phyloP scores from a whole-genome alignment of 2,113 vertebrate genomes.

The Catharus bicknelli region DNA sequence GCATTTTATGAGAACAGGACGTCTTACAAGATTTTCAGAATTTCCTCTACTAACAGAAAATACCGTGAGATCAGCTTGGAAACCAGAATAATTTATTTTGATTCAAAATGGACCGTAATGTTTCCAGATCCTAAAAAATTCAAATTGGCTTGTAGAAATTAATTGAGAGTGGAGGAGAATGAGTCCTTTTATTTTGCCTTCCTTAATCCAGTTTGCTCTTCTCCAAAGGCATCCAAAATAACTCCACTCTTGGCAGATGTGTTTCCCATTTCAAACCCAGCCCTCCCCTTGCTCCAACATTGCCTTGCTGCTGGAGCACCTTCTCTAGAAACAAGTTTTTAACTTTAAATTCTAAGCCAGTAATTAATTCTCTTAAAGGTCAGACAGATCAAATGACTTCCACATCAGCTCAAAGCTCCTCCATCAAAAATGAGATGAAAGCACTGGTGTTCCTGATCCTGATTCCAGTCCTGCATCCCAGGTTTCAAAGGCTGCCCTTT shows the following conservation, averaged over 20 bases:
- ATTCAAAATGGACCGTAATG: background rate
- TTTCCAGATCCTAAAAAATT: conserved; percentile 16
- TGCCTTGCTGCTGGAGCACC: background rate
- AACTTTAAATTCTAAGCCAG: conserved; percentile 24
- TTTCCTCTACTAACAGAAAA: conserved; percentile 57
- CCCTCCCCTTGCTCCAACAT: background rate
- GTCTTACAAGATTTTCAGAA: conserved; percentile 52
- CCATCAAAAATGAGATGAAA: conserved; percentile 31
- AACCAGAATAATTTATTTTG: conserved; percentile 10
- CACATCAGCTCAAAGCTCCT: conserved; percentile 35
- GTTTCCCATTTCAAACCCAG: conserved; percentile 13
- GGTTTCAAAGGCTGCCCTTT: conserved; percentile 23
- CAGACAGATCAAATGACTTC: conserved; percentile 43
- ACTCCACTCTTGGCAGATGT: background rate
- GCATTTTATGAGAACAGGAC: conserved; percentile 64
- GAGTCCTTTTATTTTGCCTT: background rate
- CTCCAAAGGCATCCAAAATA: background rate
- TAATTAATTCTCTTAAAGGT: conserved; percentile 56
- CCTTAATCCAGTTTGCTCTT: background rate
- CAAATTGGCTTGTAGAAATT: background rate
- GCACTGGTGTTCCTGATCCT: background rate
- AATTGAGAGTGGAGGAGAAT: background rate
- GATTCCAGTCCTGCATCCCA: background rate
- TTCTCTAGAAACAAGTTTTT: conserved; percentile 29
- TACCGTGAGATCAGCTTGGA: conserved; percentile 28